Percentiles rank a stretch among this genome's conserved stretches.
These are phyloP conservation scores for Gephyroberyx darwinii DNA, from an alignment of 2,797 vertebrate species.

Conservation along the genomic window DNA sequence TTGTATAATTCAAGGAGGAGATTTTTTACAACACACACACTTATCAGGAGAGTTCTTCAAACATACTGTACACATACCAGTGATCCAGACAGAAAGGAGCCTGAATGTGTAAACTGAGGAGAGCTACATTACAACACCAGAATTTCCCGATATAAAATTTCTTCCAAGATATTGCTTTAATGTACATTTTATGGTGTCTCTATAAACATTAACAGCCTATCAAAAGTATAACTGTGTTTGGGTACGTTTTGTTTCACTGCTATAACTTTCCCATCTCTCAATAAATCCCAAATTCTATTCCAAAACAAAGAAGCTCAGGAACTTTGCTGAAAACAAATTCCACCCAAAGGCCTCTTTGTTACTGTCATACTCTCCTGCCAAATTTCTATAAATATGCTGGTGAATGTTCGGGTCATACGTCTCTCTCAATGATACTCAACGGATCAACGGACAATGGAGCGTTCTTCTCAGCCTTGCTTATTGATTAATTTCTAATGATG, in stretches of 20 bases:
- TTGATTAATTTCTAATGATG: slow-evolving; percentile 6
- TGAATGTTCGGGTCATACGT: slow-evolving; percentile 5
- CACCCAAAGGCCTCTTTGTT: slow-evolving; percentile 46
- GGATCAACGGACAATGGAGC: not conserved
- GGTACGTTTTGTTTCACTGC: slow-evolving; percentile 24
- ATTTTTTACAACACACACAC: too few species aligned
- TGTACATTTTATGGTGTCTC: slow-evolving; percentile 19
- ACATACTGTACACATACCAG: not conserved
- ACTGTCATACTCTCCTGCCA: slow-evolving; percentile 40
- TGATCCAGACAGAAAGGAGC: slow-evolving; percentile 3
- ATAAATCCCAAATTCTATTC: slow-evolving; percentile 30
- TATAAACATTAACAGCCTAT: slow-evolving; percentile 18
- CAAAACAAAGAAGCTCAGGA: slow-evolving; percentile 35
- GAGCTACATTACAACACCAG: not conserved
- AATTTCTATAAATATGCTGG: slow-evolving; percentile 32
- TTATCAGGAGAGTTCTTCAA: not conserved
- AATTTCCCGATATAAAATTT: slow-evolving; percentile 21
- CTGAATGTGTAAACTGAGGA: slow-evolving; percentile 13
- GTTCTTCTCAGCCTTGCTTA: not conserved
- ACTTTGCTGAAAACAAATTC: slow-evolving; percentile 36
- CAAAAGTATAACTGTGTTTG: slow-evolving; percentile 13
- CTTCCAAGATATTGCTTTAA: slow-evolving; percentile 1
- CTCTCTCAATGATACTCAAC: slow-evolving; percentile 3
- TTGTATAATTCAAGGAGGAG: too few species aligned
- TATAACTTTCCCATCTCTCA: slow-evolving; percentile 24